These are phyloP conservation scores for Patella pellucida DNA, from an alignment of 2,888 invertebrate species.

Conservation along the genomic window DNA sequence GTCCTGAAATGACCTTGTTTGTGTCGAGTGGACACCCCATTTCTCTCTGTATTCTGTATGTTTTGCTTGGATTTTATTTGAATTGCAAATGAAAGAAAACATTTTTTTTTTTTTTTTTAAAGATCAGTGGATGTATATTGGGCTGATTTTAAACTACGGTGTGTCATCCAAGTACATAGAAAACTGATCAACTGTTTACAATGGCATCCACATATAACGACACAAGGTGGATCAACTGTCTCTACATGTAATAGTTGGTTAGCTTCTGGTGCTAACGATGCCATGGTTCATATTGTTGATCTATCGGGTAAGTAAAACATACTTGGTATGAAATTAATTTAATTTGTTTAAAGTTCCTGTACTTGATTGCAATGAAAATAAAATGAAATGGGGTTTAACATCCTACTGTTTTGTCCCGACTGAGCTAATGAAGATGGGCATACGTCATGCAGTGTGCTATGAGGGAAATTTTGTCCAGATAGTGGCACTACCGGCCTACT, in stretches of 20 bases:
- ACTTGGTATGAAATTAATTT: no score
- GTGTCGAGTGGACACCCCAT: neutral
- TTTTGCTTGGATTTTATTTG: neutral
- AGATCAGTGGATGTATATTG: constrained; percentile 70
- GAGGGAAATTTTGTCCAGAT: no score
- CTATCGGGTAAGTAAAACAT: constrained; percentile 36
- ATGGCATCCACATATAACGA: constrained; percentile 83
- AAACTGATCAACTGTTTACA: constrained; percentile 78
- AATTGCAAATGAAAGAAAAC: no score
- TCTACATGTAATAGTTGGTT: constrained; percentile 78
- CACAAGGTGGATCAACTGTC: constrained; percentile 59
- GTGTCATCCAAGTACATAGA: constrained; percentile 74
- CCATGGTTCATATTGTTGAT: constrained; percentile 74
- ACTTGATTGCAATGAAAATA: no score
- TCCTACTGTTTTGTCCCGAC: no score
- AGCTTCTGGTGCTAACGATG: constrained; percentile 76
- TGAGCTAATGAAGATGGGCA: no score
- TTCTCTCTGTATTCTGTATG: neutral
- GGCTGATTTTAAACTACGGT: constrained; percentile 64
- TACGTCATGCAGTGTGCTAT: no score
- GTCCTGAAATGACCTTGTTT: neutral
- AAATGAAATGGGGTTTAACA: no score
- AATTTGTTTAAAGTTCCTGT: no score
- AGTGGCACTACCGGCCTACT: no score
- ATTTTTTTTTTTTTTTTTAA: constrained; percentile 23